Evolutionary conservation across 2,113 vertebrate species (phyloP), one percentile per base, ranked within the genome.

Genomic region (Ceyx melanurus): DNA sequence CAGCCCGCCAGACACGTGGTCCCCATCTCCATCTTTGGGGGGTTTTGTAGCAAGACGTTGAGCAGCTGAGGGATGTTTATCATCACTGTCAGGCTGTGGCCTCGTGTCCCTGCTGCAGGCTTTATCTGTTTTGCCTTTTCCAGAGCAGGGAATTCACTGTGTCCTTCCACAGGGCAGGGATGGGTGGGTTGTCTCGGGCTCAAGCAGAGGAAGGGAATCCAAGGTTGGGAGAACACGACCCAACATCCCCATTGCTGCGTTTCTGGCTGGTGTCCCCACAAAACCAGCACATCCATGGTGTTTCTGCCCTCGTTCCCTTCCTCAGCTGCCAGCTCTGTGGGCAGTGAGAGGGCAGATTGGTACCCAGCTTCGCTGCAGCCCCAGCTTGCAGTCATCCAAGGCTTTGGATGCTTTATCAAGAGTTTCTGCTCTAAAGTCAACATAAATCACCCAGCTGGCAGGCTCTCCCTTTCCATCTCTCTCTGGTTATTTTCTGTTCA

Each of bases 401-500:
- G 70, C 58, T 81, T 57, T 51, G 79, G 85, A 46, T 64, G 78
- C 74, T 93, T 92, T 90, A 80, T 89, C 86, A 45, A 56, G 54
- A 37, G 15, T 62, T 81, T 56, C 42, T 11, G 82, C 90, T 86
- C 65, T 68, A n/a, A 84, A 93, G 82, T 77, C 84, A 66, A 64
- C 87, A 91, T 81, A 74, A 95, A 97, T 96, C 95, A 89, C 57
- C 0, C 20, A 70, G 50, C 37, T 96, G 95, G 92, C 96, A 94
- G 57, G 78, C 89, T 87, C 86, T 85, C 62, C 75, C 50, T 21
- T 35, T 89, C 92, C 82, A 84, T 70, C 83, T 92, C 33, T 70
- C 89, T 88, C 83, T 78, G 29, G 82, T 92, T 95, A 92, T 95
- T 95, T 94, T 94, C 88, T 96, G 82, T 92, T 95, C 91, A 1